Evolutionary conservation across 2,797 vertebrate genomes (phyloP).

Genomic region (Acanthopagrus latus): DNA sequence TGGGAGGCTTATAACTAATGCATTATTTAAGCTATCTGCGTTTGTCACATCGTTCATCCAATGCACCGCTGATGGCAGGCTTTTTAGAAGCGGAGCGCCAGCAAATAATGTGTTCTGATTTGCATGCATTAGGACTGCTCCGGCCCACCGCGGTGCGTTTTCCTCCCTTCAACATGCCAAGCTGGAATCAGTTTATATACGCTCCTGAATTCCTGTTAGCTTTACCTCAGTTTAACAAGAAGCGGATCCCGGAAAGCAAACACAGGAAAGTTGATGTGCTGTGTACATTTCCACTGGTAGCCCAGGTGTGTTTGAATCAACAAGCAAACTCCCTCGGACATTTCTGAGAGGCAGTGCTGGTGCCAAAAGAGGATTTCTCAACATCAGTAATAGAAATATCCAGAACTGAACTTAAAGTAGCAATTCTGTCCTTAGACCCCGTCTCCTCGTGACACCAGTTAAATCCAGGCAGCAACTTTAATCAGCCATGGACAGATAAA

Average conservation of each 20-base stretch:
- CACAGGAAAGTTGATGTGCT: background rate
- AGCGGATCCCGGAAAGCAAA: slow-evolving; percentile 5
- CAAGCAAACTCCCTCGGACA: background rate
- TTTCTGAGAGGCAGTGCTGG: background rate
- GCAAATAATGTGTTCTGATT: slow-evolving; percentile 72
- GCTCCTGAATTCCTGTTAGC: slow-evolving; percentile 41
- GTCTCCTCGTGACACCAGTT: background rate
- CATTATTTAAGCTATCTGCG: slow-evolving; percentile 29
- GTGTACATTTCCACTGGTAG: background rate
- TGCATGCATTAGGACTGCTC: slow-evolving; percentile 66
- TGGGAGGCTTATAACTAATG: slow-evolving; percentile 28
- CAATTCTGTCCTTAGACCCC: background rate
- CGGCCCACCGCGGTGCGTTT: slow-evolving; percentile 42
- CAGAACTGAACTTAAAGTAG: no score
- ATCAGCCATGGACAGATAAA: background rate
- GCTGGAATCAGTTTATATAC: slow-evolving; percentile 56
- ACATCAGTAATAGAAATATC: no score
- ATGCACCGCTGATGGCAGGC: background rate
- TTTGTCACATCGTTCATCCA: slow-evolving; percentile 32
- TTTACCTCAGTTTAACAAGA: slow-evolving; percentile 23
- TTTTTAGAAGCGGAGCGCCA: slow-evolving; percentile 43
- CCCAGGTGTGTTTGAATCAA: background rate
- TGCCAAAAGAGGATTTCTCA: background rate
- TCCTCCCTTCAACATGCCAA: slow-evolving; percentile 48
- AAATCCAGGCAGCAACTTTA: background rate